These are phyloP conservation scores for Rallus crepitans DNA, from an alignment of 2,797 vertebrate genomes.

Conservation along the genomic window DNA sequence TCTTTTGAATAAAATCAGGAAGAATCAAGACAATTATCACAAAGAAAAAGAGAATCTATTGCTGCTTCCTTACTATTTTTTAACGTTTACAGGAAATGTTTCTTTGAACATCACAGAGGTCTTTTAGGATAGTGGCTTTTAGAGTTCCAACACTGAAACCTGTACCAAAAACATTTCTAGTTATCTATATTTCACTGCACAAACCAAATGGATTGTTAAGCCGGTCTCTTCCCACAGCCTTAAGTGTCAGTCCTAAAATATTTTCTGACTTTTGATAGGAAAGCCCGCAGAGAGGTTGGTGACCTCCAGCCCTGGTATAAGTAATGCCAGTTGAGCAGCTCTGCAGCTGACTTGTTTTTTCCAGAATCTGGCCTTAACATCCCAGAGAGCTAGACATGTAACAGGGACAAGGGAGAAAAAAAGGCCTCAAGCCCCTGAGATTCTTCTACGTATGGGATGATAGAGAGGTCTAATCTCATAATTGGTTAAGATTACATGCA, in stretches of 20 bases:
- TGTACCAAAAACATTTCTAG: not conserved
- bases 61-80: not conserved
- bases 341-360: not conserved
- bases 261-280: not conserved
- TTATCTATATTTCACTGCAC: not conserved
- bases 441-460: not conserved
- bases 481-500: not conserved
- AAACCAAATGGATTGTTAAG: not conserved
- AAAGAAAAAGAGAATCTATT: not conserved
- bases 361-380: not conserved
- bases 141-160: not conserved
- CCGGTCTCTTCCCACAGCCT: not conserved
- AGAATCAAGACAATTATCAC: not conserved
- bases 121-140: not conserved
- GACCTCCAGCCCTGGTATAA: not conserved
- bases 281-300: not conserved
- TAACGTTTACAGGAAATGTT: not conserved
- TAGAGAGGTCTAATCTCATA: not conserved
- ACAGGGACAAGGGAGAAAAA: not conserved
- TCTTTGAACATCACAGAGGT: not conserved
- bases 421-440: not conserved
- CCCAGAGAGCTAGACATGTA: not conserved
- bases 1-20: not conserved
- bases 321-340: not conserved
- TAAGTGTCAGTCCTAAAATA: not conserved